Base-by-base conservation (phyloP, 2,113 vertebrate species). In the Perca schrenkii region DNA sequence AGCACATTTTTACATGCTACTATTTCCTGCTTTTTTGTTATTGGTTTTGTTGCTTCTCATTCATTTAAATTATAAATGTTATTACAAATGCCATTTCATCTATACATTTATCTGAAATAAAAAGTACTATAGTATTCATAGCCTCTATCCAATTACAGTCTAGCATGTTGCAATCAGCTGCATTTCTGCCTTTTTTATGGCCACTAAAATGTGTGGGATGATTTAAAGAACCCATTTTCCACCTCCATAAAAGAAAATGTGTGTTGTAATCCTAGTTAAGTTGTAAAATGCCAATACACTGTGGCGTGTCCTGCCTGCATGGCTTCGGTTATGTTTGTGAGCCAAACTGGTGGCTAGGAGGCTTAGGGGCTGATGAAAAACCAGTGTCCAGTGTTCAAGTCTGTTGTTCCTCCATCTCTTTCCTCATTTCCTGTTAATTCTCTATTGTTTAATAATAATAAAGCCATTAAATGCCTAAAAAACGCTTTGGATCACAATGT, bases 1-100 rank as follows among this genome's bases (percentile, higher is more conserved):
- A 91, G 65, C 60, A 14, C 50, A 13, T 12, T 84, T 80, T 54
- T 80, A 54, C 46, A 54, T 77, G 31, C 71, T 16, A 49, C 47
- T 13, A 69, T 86, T 81, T 72, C 8, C 43, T 79, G 31, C n/a
- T 66, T 62, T 54, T 73, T 70, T 74, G 22, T 75, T 69, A 21
- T 64, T 74, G 6, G 34, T n/a, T 50, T 8, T 25, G 15, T 54
- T 79, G 13, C 15, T 43, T 58, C 53, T 43, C 40, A 40, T 68
- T 5, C 4, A 56, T 66, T 14, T 12, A 22, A 57, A 2, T 22
- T 34, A 1, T 19, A 19, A 67, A 58, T 34, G 22, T n/a, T 66
- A 25, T 69, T 40, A 12, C 4, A 34, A 47, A 69, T 70, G 11
- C 5, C 8, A 49, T 52, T 52, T 53, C 34, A 46, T 62, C 36